These are phyloP conservation scores for Shinisaurus crocodilurus DNA, from an alignment of 2,113 vertebrate genomes.

Conservation along the genomic window DNA sequence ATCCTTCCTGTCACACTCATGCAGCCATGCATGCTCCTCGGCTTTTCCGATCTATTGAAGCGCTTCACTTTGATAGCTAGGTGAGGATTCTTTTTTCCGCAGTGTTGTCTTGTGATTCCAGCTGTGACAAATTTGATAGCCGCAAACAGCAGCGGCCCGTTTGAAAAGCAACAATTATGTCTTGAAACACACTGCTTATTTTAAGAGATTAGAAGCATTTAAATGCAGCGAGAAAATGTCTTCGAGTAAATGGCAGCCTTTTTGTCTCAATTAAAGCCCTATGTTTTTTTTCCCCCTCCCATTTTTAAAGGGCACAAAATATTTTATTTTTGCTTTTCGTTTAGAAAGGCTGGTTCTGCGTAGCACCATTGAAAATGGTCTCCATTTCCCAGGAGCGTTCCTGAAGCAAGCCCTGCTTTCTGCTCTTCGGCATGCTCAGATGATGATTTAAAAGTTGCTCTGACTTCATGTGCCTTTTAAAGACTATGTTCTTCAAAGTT, in stretches of 20 bases:
- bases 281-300: background rate
- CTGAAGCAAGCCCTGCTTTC: background rate
- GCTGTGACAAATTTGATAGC: constrained; percentile 65
- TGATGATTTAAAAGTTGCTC: background rate
- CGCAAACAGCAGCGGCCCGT: constrained; percentile 53
- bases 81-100: constrained; percentile 43
- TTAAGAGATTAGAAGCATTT: constrained; percentile 67
- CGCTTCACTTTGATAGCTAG: constrained; percentile 1
- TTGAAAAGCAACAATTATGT: constrained; percentile 70
- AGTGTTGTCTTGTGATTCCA: constrained; percentile 46
- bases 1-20: too few species aligned
- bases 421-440: too few species aligned
- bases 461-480: background rate
- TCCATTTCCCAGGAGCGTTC: too few species aligned
- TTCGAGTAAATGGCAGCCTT: constrained; percentile 58
- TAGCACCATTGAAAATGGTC: background rate
- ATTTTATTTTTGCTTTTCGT: constrained; percentile 16
- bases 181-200: constrained; percentile 67
- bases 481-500: background rate
- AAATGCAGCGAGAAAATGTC: constrained; percentile 49
- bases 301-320: constrained; percentile 24
- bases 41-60: background rate
- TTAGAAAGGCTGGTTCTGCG: background rate
- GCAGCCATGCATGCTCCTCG: background rate
- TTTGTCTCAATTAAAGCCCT: constrained; percentile 47